Base-by-base conservation (phyloP, 2,797 vertebrate species). In the Rhinoraja longicauda region DNA sequence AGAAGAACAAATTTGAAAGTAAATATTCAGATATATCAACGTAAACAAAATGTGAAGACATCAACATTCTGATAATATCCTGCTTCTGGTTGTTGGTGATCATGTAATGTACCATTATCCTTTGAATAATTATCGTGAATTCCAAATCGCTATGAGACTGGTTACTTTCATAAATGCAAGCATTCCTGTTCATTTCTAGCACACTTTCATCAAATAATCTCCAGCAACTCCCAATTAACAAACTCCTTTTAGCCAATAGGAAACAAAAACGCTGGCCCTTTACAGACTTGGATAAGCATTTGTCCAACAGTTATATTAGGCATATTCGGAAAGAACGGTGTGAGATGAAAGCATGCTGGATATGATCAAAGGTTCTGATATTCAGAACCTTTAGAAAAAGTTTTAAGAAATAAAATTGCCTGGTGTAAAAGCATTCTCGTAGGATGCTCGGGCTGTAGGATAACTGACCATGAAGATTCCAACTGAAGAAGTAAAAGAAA, bases 1-100 rank as follows among this genome's bases (percentile, higher is more conserved):
- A 53, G 24, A 91, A 91, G 39, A 24, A 73, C 21, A 73, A 72
- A 45, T 91, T 91, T 29, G 24, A 92, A 53, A 92, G 53, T 86
- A 26, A 86, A 26, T 29, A 86, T 86, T 59, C 24, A 86, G 39
- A 45, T 77, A 24, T 32, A 13, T 32, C 12, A 36, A 77, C n/a
- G 32, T 77, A 77, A 29, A 13, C 59, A n/a, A 76, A 76, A 76
- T 15, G 17, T 67, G 29, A 10, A 62, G 12, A 5, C 62, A 57
- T 86, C 82, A 62, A 21, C 13, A 64, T 86, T 86, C 2, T 19
- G 86, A 62, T 64, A 62, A 6, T 62, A 64, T 86, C 32, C 29
- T 64, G 59, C 82, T 29, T 86, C 13, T 64, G 8, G 29, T 13
- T 86, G 53, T 29, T 86, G 29, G 13, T 86, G 4, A 62, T 13